A percentile compares a stretch with the other conserved stretches of the same genome.
Conservation (phyloP, 2,797 vertebrate species). For the Halcyon smyrnensis region DNA sequence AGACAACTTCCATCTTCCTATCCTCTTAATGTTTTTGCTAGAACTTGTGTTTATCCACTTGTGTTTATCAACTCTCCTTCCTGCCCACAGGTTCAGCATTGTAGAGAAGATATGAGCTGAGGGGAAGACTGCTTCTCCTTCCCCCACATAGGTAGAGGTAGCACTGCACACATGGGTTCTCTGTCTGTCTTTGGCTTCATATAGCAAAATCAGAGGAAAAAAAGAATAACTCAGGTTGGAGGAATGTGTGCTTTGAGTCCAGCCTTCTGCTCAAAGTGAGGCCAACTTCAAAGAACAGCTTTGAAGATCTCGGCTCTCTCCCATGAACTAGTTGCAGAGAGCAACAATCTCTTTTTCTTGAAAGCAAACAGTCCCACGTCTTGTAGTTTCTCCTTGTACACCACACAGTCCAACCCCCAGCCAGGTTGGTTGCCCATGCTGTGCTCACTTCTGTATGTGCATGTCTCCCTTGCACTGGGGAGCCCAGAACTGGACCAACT, state of each 20-base stretch:
- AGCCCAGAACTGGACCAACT: too few species aligned
- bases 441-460: not conserved
- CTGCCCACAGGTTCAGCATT: not conserved
- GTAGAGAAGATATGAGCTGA: not conserved
- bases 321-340: not conserved
- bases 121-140: not conserved
- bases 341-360: not conserved
- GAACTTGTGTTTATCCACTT: not conserved
- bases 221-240: not conserved
- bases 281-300: not conserved
- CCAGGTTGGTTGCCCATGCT: too few species aligned
- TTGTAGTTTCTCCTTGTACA: fast-evolving
- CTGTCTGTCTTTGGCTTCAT: not conserved
- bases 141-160: not conserved
- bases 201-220: not conserved
- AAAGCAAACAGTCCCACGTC: not conserved
- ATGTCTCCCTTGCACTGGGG: too few species aligned
- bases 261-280: not conserved
- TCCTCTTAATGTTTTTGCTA: not conserved
- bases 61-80: not conserved
- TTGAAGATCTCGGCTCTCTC: not conserved
- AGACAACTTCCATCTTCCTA: not conserved
- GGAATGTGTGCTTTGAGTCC: not conserved
- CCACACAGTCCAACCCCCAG: too few species aligned
- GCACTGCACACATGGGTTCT: not conserved